These are phyloP conservation scores for Limenitis camilla DNA, from an alignment of 2,888 invertebrate species.

Conservation along the genomic window DNA sequence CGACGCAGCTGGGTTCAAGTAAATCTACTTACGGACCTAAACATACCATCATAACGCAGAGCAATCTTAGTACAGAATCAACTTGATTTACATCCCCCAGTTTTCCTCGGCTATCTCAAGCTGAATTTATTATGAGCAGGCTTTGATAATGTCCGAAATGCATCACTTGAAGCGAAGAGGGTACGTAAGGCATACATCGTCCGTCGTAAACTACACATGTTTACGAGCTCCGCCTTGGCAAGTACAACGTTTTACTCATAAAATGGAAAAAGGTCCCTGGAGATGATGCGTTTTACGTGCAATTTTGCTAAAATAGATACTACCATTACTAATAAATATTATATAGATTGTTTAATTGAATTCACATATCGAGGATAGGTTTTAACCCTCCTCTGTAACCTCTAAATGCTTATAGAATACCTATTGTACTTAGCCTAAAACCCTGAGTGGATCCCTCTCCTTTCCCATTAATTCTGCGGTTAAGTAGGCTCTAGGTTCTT, in stretches of 20 bases:
- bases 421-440: no score
- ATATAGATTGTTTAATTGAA: no score
- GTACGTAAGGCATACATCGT: conserved; percentile 28
- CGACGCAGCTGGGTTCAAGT: conserved; percentile 1
- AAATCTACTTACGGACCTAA: conserved; percentile 6
- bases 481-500: no score
- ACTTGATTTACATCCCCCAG: conserved; percentile 15
- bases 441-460: no score
- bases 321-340: no score
- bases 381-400: no score
- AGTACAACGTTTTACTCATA: conserved; percentile 45
- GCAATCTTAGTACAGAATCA: conserved; percentile 11
- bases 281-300: conserved; percentile 42
- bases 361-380: no score
- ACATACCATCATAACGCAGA: conserved; percentile 5
- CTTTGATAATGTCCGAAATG: conserved; percentile 28
- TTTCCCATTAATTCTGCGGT: no score
- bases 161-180: conserved; percentile 22
- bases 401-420: no score
- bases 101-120: conserved; percentile 18
- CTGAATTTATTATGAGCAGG: conserved; percentile 26
- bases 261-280: conserved; percentile 47
- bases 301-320: conserved; percentile 4
- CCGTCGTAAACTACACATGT: conserved; percentile 51
- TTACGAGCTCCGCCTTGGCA: conserved; percentile 40